Conservation (phyloP, 1,140 invertebrate species). For the Gryllus bimaculatus region DNA sequence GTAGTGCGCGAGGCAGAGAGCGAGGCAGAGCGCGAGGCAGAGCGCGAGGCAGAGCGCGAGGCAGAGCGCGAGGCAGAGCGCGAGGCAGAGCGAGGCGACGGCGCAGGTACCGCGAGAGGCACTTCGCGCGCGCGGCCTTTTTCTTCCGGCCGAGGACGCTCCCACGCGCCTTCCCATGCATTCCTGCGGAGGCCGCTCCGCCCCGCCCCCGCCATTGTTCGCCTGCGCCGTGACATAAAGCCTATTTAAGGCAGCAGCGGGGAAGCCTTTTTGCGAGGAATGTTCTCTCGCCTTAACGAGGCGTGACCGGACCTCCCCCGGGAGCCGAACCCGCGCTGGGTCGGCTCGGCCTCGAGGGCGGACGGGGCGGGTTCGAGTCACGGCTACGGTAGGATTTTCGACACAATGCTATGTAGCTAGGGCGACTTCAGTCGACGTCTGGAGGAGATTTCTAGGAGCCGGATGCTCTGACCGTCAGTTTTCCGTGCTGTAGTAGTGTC, state of each 20-base stretch:
- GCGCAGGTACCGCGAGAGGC: neutral
- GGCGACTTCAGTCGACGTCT: no score
- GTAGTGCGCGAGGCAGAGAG: no score
- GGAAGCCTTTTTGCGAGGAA: neutral
- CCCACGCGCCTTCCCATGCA: neutral
- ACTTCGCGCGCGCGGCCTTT: neutral
- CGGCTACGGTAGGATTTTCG: no score
- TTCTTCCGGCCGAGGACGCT: neutral
- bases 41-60: neutral
- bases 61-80: no score
- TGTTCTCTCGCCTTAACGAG: neutral
- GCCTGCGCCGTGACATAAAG: neutral
- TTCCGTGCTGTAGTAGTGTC: no score
- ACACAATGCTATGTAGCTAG: no score
- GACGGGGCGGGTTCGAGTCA: no score
- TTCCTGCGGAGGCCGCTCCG: neutral
- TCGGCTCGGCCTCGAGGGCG: no score
- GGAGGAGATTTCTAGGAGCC: no score
- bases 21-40: neutral
- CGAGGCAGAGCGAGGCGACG: neutral
- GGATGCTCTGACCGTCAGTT: no score
- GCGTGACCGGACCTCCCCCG: no score
- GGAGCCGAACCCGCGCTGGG: neutral
- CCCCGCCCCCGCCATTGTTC: neutral
- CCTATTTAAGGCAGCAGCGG: neutral